phyloP scores from a whole-genome alignment of 1,140 invertebrate genomes.

The Nilaparvata lugens region DNA sequence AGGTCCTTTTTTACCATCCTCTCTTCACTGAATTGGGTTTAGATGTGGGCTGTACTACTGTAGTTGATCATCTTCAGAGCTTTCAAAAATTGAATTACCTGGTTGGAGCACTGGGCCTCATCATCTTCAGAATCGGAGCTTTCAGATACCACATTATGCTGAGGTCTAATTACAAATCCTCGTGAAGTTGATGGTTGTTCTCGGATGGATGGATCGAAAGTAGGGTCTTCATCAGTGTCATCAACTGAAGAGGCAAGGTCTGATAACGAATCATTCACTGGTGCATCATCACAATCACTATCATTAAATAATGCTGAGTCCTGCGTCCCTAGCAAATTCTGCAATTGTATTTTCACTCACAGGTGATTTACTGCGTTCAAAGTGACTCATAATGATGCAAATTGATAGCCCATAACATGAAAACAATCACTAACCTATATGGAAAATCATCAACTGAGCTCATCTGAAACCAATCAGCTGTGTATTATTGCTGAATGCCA shows the following conservation, averaged over 20 bases:
- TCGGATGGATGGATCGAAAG: slow-evolving; percentile 1
- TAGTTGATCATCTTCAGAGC: neutral
- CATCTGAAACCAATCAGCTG: no score
- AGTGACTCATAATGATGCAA: no score
- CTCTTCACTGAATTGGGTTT: neutral
- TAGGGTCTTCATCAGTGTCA: slow-evolving; percentile 5
- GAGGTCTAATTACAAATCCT: neutral
- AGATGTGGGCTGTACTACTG: neutral
- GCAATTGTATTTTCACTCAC: slow-evolving; percentile 6
- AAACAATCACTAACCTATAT: no score
- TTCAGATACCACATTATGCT: neutral
- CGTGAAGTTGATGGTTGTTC: neutral
- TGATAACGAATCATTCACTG: neutral
- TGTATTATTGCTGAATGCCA: no score
- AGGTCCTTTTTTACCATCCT: neutral
- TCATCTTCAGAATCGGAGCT: neutral
- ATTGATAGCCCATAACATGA: no score
- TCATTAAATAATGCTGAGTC: slow-evolving; percentile 1
- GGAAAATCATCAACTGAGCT: no score
- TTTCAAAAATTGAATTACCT: neutral
- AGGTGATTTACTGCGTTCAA: neutral
- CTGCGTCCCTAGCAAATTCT: neutral
- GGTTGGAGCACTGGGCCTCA: neutral
- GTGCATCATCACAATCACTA: neutral
- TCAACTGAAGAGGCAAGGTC: neutral